A percentile compares a stretch with the other conserved stretches of the same genome.
Evolutionary conservation across 2,888 invertebrate genomes (phyloP).

Genomic region (Papilio gigon): DNA sequence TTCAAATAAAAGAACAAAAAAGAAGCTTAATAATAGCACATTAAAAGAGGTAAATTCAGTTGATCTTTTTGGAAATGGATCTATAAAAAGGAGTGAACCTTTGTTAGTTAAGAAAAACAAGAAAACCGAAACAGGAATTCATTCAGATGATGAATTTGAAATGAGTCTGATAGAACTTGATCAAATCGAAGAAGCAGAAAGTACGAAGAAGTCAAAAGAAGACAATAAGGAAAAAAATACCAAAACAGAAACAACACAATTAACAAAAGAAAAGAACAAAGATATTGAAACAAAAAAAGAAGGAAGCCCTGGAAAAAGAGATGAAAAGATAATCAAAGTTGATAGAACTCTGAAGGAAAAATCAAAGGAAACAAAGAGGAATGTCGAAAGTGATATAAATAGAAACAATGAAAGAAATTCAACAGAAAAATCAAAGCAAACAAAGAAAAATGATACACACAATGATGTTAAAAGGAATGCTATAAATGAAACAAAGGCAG

Average conservation of each 20-base stretch:
- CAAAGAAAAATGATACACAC: background rate
- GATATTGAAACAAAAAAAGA: conserved; percentile 2
- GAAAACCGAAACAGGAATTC: conserved; percentile 79
- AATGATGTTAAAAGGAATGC: conserved; percentile 12
- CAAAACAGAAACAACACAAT: conserved; percentile 33
- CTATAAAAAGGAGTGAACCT: conserved; percentile 82
- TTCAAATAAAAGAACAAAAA: conserved; percentile 31
- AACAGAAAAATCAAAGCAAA: conserved; percentile 21
- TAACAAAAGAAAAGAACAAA: conserved; percentile 7
- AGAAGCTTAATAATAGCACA: conserved; percentile 54
- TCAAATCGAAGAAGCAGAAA: conserved; percentile 63
- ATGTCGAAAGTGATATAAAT: conserved; percentile 1
- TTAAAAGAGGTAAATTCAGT: conserved; percentile 72
- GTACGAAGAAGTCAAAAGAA: background rate
- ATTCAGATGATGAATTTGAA: conserved; percentile 87
- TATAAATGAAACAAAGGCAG: conserved; percentile 44
- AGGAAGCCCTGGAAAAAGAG: conserved; percentile 25
- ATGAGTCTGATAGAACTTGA: conserved; percentile 86
- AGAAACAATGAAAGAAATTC: conserved; percentile 29
- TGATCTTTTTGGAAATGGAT: conserved; percentile 84
- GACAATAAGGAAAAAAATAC: conserved; percentile 40
- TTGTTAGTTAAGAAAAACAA: conserved; percentile 72
- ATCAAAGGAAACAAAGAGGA: conserved; percentile 10
- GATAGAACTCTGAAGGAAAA: conserved; percentile 17
- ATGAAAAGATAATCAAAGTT: conserved; percentile 12